Conservation (phyloP, 2,113 vertebrate genomes). For the Canis aureus region DNA sequence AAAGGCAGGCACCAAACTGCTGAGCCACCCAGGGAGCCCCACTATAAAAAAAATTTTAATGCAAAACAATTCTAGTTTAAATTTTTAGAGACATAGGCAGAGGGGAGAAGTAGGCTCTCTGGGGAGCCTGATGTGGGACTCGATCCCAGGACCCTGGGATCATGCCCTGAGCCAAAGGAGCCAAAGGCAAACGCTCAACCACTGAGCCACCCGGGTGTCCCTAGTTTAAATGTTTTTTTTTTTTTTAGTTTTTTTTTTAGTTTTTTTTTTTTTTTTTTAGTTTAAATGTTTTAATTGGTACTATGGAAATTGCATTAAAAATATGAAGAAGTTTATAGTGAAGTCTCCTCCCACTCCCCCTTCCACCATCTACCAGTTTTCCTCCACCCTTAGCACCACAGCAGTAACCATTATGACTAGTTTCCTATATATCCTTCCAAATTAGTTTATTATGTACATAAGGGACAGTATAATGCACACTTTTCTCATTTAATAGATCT, state of each 20-base stretch:
- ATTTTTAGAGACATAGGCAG: background rate
- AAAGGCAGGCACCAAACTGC: too few relatives aligned
- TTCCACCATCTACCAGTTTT: background rate
- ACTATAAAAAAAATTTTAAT: background rate
- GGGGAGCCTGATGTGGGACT: too few relatives aligned
- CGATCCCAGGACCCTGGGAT: too few relatives aligned
- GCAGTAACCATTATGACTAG: background rate
- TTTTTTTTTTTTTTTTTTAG: background rate
- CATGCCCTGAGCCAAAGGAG: too few relatives aligned
- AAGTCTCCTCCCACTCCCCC: background rate
- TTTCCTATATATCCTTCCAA: constrained; percentile 12
- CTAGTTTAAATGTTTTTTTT: constrained; percentile 18
- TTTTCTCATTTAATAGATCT: background rate
- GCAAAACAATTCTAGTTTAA: constrained; percentile 31
- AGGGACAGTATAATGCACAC: background rate
- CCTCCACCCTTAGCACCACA: background rate
- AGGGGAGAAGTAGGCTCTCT: too few relatives aligned
- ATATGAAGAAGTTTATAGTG: background rate
- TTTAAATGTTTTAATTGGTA: constrained; percentile 39
- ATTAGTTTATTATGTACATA: constrained; percentile 16
- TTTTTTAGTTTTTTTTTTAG: too few relatives aligned
- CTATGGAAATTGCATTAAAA: constrained; percentile 40
- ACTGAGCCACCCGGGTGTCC: too few relatives aligned
- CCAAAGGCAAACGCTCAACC: too few relatives aligned
- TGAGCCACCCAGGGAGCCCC: too few relatives aligned